A percentile compares a stretch with the other conserved stretches of the same genome.
Evolutionary conservation across 2,888 invertebrate species (phyloP).

Genomic region (Drosophila ezoana): DNA sequence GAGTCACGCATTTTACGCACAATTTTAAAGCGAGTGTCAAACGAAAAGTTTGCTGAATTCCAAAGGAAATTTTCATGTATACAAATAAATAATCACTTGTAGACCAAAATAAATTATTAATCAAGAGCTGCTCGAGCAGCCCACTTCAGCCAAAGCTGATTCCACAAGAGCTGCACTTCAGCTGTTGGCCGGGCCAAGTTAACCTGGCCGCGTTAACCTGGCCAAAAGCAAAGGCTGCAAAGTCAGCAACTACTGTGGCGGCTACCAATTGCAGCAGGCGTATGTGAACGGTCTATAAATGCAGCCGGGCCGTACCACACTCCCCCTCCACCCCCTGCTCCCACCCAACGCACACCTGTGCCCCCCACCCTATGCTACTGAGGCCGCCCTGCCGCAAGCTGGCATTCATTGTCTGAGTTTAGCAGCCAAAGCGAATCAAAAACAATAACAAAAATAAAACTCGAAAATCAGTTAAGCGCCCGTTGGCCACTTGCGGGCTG

Average conservation of each 20-base stretch:
- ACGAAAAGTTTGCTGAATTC: neutral
- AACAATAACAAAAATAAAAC: slow-evolving; percentile 4
- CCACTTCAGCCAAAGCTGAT: too few relatives aligned
- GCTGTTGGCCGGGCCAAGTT: slow-evolving; percentile 1
- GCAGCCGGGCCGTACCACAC: slow-evolving; percentile 48
- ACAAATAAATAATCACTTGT: neutral
- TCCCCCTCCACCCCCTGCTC: neutral
- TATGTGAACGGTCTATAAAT: slow-evolving; percentile 65
- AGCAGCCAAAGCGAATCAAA: slow-evolving; percentile 34
- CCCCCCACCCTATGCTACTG: too few relatives aligned
- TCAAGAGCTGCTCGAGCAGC: too few relatives aligned
- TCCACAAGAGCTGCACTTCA: neutral
- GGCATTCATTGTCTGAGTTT: slow-evolving; percentile 65
- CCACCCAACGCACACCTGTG: neutral
- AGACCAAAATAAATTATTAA: neutral
- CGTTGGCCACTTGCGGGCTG: slow-evolving; percentile 55
- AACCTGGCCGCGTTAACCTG: slow-evolving; percentile 28
- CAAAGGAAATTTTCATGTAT: too few relatives aligned
- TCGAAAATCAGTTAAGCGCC: slow-evolving; percentile 67
- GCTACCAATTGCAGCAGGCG: slow-evolving; percentile 23
- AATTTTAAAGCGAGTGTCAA: slow-evolving; percentile 40
- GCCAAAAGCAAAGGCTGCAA: slow-evolving; percentile 39
- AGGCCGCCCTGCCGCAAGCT: slow-evolving; percentile 38
- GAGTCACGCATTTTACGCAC: slow-evolving; percentile 66
- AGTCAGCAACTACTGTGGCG: slow-evolving; percentile 45